These are phyloP conservation scores for Sialia sialis DNA, from an alignment of 2,113 vertebrate genomes.

Conservation along the genomic window DNA sequence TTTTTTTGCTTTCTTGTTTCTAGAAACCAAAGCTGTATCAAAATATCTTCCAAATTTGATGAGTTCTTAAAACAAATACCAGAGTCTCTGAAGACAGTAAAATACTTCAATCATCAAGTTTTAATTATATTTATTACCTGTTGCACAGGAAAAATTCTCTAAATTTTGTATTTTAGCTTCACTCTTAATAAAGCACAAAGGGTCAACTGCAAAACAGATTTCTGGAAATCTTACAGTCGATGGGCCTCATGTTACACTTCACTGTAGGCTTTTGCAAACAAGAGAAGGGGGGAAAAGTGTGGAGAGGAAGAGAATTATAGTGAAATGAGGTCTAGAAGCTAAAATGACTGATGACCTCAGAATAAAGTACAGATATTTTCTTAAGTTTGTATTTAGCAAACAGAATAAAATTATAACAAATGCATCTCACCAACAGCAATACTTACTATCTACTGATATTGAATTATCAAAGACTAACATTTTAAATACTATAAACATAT, in stretches of 20 bases:
- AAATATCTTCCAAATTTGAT: neutral
- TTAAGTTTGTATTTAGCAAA: neutral
- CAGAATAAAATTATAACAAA: neutral
- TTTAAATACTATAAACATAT: neutral
- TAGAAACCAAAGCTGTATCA: neutral
- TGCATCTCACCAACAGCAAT: neutral
- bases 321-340: neutral
- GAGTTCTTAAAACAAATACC: neutral
- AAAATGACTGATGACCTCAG: neutral
- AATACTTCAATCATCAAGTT: neutral
- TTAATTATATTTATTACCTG: neutral
- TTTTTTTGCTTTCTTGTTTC: neutral
- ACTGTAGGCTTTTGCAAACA: neutral
- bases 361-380: neutral
- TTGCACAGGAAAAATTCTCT: neutral
- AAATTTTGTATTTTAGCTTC: neutral
- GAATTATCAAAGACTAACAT: neutral
- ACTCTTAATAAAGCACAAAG: neutral
- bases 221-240: neutral
- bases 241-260: neutral
- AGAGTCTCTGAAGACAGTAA: neutral
- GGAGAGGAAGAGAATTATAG: neutral
- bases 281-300: neutral
- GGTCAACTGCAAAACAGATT: neutral
- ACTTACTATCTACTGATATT: neutral